Base-by-base conservation (phyloP, 1,140 invertebrate genomes). In the Helicoverpa armigera region DNA sequence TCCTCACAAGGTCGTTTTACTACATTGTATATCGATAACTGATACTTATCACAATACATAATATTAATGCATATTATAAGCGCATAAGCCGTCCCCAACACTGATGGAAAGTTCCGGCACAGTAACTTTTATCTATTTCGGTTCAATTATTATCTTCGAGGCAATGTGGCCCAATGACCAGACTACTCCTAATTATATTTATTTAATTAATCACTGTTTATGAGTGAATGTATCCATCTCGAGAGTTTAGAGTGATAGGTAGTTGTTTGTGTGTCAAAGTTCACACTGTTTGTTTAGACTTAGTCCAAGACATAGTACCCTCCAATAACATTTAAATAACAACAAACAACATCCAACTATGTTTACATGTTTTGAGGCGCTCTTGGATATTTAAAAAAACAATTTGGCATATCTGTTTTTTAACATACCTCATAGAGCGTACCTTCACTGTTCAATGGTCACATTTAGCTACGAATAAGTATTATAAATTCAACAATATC, bases 51-150 rank as follows among this genome's bases (percentile, higher is more conserved):
- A 18, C 13, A 48, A 58, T 79, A 70, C 65, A 73, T 29, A 53
- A 4, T 72, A 73, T 54, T 53, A 43, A 43, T 43, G 9, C 35
- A 43, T 9, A 43, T 43, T 43, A 9, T 43, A 43, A 43, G 35
- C 9, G 7, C 1, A 43, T 7, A 43, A 43, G 35, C 35, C 18
- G 5, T 69, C 50, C 35, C 35, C 18, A 16, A 9, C 23, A 12
- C 18, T n/a, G n/a, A 3, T 48, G 16, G 78, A 58, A 70, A 81
- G 65, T 81, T 77, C 65, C 67, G 54, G 54, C 54, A 70, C 43
- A 53, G 43, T 70, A 69, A 76, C 72, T 70, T 77, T 61, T 81
- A 81, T 77, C 74, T 72, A 29, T 16, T 61, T 70, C 11, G n/a
- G 31, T 69, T 51, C 35, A 65, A 5, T 9, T 35, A 14, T 65